phyloP scores from a whole-genome alignment of 2,888 invertebrate species.

The Drosophila heteroneura region DNA sequence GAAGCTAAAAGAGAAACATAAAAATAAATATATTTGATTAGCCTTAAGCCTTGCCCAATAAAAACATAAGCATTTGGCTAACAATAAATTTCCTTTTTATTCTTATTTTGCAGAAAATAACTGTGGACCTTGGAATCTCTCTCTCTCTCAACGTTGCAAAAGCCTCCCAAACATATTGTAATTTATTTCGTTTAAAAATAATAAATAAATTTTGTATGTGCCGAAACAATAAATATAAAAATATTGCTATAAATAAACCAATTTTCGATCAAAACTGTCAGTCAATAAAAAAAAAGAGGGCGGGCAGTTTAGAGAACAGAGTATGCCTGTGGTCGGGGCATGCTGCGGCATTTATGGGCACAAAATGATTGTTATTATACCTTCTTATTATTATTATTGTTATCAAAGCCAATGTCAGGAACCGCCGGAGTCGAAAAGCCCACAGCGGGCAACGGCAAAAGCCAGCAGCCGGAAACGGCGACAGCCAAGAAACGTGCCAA shows the following conservation, averaged over 20 bases:
- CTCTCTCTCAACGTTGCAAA: neutral
- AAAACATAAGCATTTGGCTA: constrained; percentile 19
- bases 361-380: constrained; percentile 75
- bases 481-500: constrained; percentile 57
- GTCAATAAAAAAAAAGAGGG: constrained; percentile 55
- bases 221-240: constrained; percentile 62
- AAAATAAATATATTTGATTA: constrained; percentile 38
- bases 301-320: constrained; percentile 15
- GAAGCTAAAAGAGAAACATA: constrained; percentile 36
- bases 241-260: constrained; percentile 68
- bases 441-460: constrained; percentile 19
- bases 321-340: constrained; percentile 14
- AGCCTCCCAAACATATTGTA: constrained; percentile 26
- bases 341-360: constrained; percentile 63
- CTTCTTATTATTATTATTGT: constrained; percentile 74
- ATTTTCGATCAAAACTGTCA: constrained; percentile 64
- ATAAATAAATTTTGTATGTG: constrained; percentile 27
- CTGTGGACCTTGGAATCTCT: constrained; percentile 11
- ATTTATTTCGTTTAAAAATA: constrained; percentile 40
- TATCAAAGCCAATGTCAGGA: constrained; percentile 73
- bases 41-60: constrained; percentile 24
- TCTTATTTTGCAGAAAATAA: constrained; percentile 24
- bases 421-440: constrained; percentile 28
- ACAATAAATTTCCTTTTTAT: constrained; percentile 39
- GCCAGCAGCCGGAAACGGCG: constrained; percentile 44